Evolutionary conservation across 2,113 vertebrate genomes (phyloP).

Genomic region (Nematolebias whitei): DNA sequence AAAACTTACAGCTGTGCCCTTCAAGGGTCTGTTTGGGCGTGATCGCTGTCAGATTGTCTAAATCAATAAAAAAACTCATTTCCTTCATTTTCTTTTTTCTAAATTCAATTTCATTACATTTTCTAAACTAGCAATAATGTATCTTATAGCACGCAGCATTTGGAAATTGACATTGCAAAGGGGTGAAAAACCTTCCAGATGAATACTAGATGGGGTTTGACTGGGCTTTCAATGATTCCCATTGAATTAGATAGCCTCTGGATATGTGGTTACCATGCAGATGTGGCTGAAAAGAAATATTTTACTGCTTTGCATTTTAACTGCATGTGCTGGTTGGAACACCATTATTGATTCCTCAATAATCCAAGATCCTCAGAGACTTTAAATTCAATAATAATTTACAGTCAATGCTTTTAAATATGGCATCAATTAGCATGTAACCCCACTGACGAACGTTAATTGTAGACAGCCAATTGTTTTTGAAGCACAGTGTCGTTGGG

Average conservation of each 20-base stretch:
- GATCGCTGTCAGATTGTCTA: conserved; percentile 74
- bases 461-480: conserved; percentile 1
- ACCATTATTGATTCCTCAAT: background rate
- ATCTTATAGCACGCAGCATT: conserved; percentile 11
- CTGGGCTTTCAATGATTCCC: conserved; percentile 27
- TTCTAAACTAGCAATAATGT: conserved; percentile 30
- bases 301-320: background rate
- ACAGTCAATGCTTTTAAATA: conserved; percentile 20
- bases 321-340: background rate
- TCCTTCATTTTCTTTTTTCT: background rate
- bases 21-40: conserved; percentile 48
- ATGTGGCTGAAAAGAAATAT: conserved; percentile 15
- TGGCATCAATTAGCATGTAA: background rate
- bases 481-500: too few species aligned
- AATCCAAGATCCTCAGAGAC: background rate
- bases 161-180: conserved; percentile 14
- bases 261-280: conserved; percentile 8
- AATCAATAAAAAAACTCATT: conserved; percentile 52
- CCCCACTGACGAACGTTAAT: background rate
- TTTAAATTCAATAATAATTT: background rate
- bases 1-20: conserved; percentile 57
- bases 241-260: conserved; percentile 9
- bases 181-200: conserved; percentile 10
- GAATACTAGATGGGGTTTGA: conserved; percentile 24
- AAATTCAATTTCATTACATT: conserved; percentile 29